phyloP scores from a whole-genome alignment of 2,797 vertebrate genomes.

The Falco naumanni region DNA sequence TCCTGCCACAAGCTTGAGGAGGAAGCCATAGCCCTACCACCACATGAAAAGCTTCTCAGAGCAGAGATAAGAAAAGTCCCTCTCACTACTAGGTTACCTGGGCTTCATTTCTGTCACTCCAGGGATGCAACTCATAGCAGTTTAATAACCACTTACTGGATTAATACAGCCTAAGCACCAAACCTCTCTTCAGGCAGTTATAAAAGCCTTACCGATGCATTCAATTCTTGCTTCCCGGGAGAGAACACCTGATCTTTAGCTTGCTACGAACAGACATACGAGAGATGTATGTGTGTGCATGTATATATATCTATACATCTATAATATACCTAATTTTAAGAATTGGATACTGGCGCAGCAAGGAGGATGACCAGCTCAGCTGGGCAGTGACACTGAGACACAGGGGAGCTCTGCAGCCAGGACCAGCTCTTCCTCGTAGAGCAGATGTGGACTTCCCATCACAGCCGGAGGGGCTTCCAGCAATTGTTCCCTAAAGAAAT shows the following conservation, averaged over 20 bases:
- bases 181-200: not conserved
- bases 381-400: not conserved
- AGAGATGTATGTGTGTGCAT: not conserved
- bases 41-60: not conserved
- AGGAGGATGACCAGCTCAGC: not conserved
- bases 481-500: not conserved
- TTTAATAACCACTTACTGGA: not conserved
- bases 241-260: not conserved
- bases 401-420: not conserved
- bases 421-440: not conserved
- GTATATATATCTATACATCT: not conserved
- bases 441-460: not conserved
- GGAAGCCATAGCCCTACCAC: not conserved
- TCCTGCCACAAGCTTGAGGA: not conserved
- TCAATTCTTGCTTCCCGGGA: not conserved
- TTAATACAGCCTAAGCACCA: not conserved
- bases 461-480: not conserved
- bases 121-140: not conserved
- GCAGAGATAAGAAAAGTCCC: not conserved
- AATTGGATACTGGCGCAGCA: too few relatives aligned
- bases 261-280: rapidly evolving
- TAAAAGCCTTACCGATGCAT: not conserved
- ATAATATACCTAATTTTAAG: not conserved
- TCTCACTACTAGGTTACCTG: not conserved
- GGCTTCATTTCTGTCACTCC: not conserved